Base-by-base conservation (phyloP, 2,113 vertebrate species). In the Chionodraco myersi region DNA sequence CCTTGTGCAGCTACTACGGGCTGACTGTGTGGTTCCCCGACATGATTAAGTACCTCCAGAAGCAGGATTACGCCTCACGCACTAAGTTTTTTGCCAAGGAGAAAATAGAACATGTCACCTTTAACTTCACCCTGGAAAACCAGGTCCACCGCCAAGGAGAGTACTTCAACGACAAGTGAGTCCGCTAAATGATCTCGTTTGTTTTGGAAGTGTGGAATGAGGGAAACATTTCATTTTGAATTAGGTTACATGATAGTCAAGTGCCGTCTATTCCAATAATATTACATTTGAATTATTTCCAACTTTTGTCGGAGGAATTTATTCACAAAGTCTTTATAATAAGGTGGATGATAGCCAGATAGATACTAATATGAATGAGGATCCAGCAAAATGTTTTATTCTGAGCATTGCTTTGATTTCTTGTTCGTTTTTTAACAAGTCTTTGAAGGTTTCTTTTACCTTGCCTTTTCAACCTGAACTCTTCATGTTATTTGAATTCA, bases 111-210 rank as follows among this genome's bases (percentile, higher is more conserved):
- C 97, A 99, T 1, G 95, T 99, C 87, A 99, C 97, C 78, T 99
- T 99, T 79, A 99, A 99, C 95, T 99, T 99, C 94, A 99, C 98
- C 1, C 90, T 99, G 91, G 98, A 99, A 90, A 99, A 99, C 92
- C 98, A 99, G 92, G 93, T 99, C 88, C 98, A 99, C 90, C 95
- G 93, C n/a, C 96, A 96, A 0, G 96, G 98, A 2, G 95, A 98
- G 82, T 99, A 98, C 89, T 98, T 97, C 93, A 99, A 99, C 0
- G 96, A 99, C 96, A 99, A 98, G 98, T 99, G 94, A 80, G 95
- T 78, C 26, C 3, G 45, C 75, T 3, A 14, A 18, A 3, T 36
- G 18, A 0, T 2, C 14, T 60, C 3, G 2, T 47, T 48, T 14
- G 21, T 1, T 61, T 12, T 0, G 14, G 18, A 0, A 41, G 0